A percentile compares a stretch with the other conserved stretches of the same genome.
Conservation (phyloP, 2,113 vertebrate species). For the Lota lota region DNA sequence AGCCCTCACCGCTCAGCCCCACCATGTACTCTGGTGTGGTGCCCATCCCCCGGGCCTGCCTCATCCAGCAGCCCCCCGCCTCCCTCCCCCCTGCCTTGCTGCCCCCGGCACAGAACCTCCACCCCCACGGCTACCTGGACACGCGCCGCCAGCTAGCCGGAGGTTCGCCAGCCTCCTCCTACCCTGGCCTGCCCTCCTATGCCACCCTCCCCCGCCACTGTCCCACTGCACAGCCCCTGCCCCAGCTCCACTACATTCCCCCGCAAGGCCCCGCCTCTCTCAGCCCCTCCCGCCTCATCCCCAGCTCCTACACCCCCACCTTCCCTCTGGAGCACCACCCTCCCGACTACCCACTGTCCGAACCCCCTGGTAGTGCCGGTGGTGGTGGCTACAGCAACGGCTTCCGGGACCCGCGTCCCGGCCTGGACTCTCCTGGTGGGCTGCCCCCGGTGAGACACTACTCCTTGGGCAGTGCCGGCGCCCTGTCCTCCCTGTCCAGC, state of each 20-base stretch:
- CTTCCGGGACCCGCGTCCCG: constrained; percentile 75
- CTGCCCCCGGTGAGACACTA: constrained; percentile 70
- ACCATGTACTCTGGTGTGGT: constrained; percentile 78
- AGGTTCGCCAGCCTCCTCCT: constrained; percentile 65
- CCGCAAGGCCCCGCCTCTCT: constrained; percentile 44
- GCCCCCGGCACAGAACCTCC: constrained; percentile 54
- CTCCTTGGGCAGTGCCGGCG: constrained; percentile 74
- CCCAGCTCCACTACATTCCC: constrained; percentile 55
- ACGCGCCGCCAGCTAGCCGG: constrained; percentile 84
- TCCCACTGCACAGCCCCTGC: constrained; percentile 62
- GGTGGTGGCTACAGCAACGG: constrained; percentile 66
- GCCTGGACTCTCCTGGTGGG: constrained; percentile 58
- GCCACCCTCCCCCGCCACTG: constrained; percentile 88
- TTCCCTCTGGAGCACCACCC: constrained; percentile 61
- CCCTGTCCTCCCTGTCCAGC: constrained; percentile 69
- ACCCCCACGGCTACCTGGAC: constrained; percentile 75
- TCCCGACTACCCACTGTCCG: constrained; percentile 50
- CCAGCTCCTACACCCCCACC: constrained; percentile 49
- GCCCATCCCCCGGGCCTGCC: constrained; percentile 82
- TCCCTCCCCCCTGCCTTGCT: neutral
- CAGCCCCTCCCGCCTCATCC: constrained; percentile 58
- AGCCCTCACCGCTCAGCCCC: constrained; percentile 61
- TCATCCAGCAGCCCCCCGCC: constrained; percentile 54
- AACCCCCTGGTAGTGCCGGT: constrained; percentile 6
- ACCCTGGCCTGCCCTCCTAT: constrained; percentile 79